Percentiles rank a stretch among this genome's conserved stretches.
Conservation (phyloP, 2,113 vertebrate species). For the Cephalopholis sonnerati region DNA sequence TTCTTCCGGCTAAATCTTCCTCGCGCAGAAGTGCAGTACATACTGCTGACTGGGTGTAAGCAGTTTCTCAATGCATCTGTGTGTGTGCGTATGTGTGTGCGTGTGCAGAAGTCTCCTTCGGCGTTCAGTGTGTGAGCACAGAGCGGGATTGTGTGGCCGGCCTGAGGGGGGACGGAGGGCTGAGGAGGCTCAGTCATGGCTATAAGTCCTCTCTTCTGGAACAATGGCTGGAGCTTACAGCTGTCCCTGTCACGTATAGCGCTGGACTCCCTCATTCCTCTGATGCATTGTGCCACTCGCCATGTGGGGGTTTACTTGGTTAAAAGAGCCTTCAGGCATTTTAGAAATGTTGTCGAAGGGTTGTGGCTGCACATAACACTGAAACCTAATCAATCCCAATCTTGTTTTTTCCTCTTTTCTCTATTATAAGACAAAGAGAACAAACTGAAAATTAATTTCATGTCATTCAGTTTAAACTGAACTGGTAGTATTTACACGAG, state of each 20-base stretch:
- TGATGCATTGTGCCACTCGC: slow-evolving; percentile 68
- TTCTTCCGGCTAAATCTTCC: slow-evolving; percentile 74
- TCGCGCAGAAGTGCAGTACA: slow-evolving; percentile 49
- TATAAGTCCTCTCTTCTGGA: slow-evolving; percentile 77
- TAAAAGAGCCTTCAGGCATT: slow-evolving; percentile 59
- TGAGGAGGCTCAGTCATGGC: slow-evolving; percentile 72
- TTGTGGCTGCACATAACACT: slow-evolving; percentile 31
- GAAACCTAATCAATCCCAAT: slow-evolving; percentile 21
- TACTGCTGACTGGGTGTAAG: slow-evolving; percentile 75
- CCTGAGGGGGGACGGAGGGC: slow-evolving; percentile 32
- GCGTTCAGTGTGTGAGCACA: slow-evolving; percentile 50
- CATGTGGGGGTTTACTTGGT: slow-evolving; percentile 53
- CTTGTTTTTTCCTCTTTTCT: neutral
- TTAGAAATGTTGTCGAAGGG: slow-evolving; percentile 61
- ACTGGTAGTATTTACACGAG: neutral
- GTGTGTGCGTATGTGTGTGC: slow-evolving; percentile 32
- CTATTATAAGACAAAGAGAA: neutral
- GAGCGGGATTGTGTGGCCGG: slow-evolving; percentile 61
- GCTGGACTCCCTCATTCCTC: slow-evolving; percentile 71
- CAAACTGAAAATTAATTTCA: slow-evolving; percentile 2
- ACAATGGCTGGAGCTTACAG: slow-evolving; percentile 81
- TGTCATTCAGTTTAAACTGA: neutral
- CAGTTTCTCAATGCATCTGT: slow-evolving; percentile 64
- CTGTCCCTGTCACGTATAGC: slow-evolving; percentile 79
- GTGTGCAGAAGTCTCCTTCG: slow-evolving; percentile 18